Base-by-base conservation (phyloP, 2,888 invertebrate genomes). In the Anarsia innoxiella region DNA sequence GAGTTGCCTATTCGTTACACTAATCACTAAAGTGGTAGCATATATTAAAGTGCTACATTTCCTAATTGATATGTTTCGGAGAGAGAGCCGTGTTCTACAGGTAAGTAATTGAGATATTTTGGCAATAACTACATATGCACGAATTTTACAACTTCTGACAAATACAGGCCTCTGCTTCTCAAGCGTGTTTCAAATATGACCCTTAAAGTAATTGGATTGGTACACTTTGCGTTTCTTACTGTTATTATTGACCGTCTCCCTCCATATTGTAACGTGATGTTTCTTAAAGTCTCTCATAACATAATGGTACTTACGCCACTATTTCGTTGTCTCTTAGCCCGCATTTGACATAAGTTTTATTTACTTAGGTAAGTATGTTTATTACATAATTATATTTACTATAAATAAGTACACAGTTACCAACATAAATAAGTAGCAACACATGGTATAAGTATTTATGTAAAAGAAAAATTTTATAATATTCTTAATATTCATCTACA, bases 311-410 rank as follows among this genome's bases (percentile, higher is more conserved):
- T 58, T 46, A 54, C 5, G 16, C 10, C 34, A 39, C 39, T 75
- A 74, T 76, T 80, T 82, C 82, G 82, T 82, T 82, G 82, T 82
- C 64, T 60, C 51, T 56, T 74, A 77, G 82, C 83, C 82, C 73
- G 80, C 80, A 80, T 82, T 79, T 80, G 82, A 73, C 80, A 80
- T 66, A 79, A 82, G 79, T 74, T 73, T 57, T 48, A 55, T 48
- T 5, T 13, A 14, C 12, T 14, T 5, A 30, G 9, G 15, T n/a
- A 30, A 15, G n/a, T n/a, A n/a, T n/a, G 25, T 10, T 10, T 25
- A n/a, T n/a, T 19, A 19, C 19, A 19, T 5, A n/a, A 6, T 25
- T 25, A 8, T 19, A 19, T 8, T 25, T 3, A n/a, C n/a, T 25
- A 25, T 25, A 25, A 25, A 6, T 25, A 27, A 27, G n/a, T 10